Percentiles rank a stretch among this genome's conserved stretches.
These are phyloP conservation scores for Meteorus sp. DNA, from an alignment of 1,140 invertebrate species.

Conservation along the genomic window DNA sequence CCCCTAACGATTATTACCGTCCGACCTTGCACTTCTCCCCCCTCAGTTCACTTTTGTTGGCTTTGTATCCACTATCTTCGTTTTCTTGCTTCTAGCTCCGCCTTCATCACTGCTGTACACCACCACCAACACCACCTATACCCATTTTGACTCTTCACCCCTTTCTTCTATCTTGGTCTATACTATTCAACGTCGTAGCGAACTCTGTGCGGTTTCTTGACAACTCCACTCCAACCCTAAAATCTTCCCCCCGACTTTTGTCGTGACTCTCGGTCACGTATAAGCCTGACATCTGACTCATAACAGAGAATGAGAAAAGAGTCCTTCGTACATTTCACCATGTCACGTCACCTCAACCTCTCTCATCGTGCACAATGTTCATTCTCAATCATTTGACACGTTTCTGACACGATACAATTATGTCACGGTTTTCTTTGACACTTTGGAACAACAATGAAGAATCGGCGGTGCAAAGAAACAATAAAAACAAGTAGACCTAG, in stretches of 20 bases:
- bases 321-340: background rate
- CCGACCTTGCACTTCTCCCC: constrained; percentile 23
- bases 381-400: constrained; percentile 9
- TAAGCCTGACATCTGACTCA: constrained; percentile 3
- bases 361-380: background rate
- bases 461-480: background rate
- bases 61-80: background rate
- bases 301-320: constrained; percentile 10
- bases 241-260: constrained; percentile 9
- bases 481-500: background rate
- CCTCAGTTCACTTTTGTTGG: constrained; percentile 11
- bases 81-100: background rate
- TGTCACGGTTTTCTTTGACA: constrained; percentile 5
- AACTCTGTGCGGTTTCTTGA: constrained; percentile 9
- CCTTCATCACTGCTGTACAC: background rate
- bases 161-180: no score
- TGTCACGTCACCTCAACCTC: background rate
- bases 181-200: background rate
- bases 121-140: no score
- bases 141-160: no score
- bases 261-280: constrained; percentile 16
- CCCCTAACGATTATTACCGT: constrained; percentile 33
- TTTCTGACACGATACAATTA: constrained; percentile 8
- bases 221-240: background rate
- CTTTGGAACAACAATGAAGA: background rate